These are phyloP conservation scores for Temnothorax unifasciatus DNA, from an alignment of 2,888 invertebrate genomes.

Conservation along the genomic window DNA sequence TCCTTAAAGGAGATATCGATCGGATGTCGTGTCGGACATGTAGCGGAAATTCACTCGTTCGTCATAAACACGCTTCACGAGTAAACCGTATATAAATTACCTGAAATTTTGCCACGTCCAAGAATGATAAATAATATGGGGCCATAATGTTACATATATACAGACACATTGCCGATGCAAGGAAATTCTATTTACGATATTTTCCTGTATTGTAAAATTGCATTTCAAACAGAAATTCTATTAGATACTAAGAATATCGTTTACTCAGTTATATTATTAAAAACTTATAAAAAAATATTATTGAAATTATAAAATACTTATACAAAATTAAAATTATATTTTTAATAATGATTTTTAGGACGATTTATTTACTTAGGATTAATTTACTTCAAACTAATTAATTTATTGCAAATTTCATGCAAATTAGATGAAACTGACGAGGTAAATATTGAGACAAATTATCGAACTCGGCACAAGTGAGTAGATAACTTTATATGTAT, in stretches of 20 bases:
- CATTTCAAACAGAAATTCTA: slow-evolving; percentile 30
- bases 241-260: not conserved
- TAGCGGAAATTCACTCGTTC: slow-evolving; percentile 51
- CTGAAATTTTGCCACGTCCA: slow-evolving; percentile 42
- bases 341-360: not conserved
- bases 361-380: not conserved
- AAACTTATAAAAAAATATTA: not conserved
- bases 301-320: not conserved
- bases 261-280: not conserved
- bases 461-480: not conserved
- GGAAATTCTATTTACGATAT: slow-evolving; percentile 36
- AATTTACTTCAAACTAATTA: not conserved
- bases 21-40: slow-evolving; percentile 17
- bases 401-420: slow-evolving; percentile 3
- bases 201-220: slow-evolving; percentile 30
- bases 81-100: slow-evolving; percentile 47
- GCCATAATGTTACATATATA: slow-evolving; percentile 39
- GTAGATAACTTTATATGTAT: slow-evolving; percentile 9
- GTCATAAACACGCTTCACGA: slow-evolving; percentile 48
- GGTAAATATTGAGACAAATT: slow-evolving; percentile 27
- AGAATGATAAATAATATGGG: slow-evolving; percentile 46
- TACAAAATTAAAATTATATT: not conserved
- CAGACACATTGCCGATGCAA: slow-evolving; percentile 19
- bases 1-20: slow-evolving; percentile 42
- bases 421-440: not conserved